Evolutionary conservation across 2,797 vertebrate species (phyloP), one percentile per base, ranked within the genome.

Genomic region (Syncerus caffer): DNA sequence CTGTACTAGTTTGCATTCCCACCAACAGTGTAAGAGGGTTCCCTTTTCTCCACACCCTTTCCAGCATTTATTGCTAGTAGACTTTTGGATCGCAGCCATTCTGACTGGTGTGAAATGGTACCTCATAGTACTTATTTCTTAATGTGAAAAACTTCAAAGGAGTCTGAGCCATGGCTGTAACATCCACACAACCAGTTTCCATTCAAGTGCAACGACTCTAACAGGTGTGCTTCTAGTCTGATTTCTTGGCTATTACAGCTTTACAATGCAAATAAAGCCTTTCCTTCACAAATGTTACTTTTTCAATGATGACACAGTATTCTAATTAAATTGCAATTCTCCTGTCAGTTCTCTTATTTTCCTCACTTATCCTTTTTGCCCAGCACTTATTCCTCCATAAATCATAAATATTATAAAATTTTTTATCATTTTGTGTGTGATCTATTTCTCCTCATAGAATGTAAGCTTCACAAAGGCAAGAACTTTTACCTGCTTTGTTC

Each of bases 81-180:
- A n/a, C n/a, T n/a, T n/a, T n/a, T n/a, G n/a, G n/a, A n/a, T n/a
- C n/a, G n/a, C n/a, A n/a, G n/a, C n/a, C n/a, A n/a, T n/a, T n/a
- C n/a, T n/a, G n/a, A n/a, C n/a, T n/a, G n/a, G n/a, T n/a, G n/a
- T n/a, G n/a, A n/a, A n/a, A n/a, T n/a, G n/a, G n/a, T n/a, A n/a
- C n/a, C n/a, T n/a, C n/a, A n/a, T n/a, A 88, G 64, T 79, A 74
- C 14, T 91, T 82, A 82, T 67, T 89, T 83, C 31, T 92, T 95
- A 62, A 93, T 55, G 13, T 45, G 42, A 62, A 94, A 38, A 42
- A 1, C 25, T 93, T 94, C 6, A 84, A 89, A 96, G 47, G 29
- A 82, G 67, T 31, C 6, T 64, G 23, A 9, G 29, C 23, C 14
- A 57, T 4, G 25, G 29, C 45, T 57, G 2, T 45, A 82, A 55